A percentile compares a stretch with the other conserved stretches of the same genome.
Evolutionary conservation across 1,140 invertebrate species (phyloP).

Genomic region (Bathynomus jamesi): DNA sequence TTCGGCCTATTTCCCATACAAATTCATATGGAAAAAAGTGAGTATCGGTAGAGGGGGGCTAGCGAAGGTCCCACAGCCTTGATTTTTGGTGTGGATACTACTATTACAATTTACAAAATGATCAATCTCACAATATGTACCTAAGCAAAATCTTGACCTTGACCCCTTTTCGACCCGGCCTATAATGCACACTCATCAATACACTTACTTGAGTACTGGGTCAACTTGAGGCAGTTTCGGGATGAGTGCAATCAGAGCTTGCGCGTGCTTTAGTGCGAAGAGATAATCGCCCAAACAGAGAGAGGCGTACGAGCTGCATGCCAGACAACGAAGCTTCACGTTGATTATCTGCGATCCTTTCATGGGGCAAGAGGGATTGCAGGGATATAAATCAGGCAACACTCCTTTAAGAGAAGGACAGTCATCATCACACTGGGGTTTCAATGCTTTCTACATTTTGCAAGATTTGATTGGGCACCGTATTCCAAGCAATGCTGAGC

Average conservation of each 20-base stretch:
- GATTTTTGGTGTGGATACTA: no score
- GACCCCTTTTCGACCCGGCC: no score
- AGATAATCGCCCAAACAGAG: slow-evolving; percentile 76
- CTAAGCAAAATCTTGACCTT: no score
- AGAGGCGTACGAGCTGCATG: slow-evolving; percentile 70
- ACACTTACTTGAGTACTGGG: slow-evolving; percentile 51
- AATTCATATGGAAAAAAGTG: no score
- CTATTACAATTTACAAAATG: no score
- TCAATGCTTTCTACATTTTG: background rate
- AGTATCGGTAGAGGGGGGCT: no score
- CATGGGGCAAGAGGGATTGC: slow-evolving; percentile 47
- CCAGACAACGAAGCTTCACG: slow-evolving; percentile 58
- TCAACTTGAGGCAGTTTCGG: slow-evolving; percentile 54
- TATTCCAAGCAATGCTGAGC: background rate
- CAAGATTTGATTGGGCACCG: background rate
- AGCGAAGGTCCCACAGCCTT: no score
- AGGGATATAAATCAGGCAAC: slow-evolving; percentile 52
- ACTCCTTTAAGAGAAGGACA: slow-evolving; percentile 14
- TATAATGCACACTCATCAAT: no score
- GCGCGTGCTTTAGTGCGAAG: slow-evolving; percentile 67
- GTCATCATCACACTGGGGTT: background rate
- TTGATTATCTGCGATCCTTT: slow-evolving; percentile 34
- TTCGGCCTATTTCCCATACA: no score
- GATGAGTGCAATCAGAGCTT: slow-evolving; percentile 51
- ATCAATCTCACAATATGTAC: no score